These are phyloP conservation scores for Meandrina meandrites DNA, from an alignment of 92 coral and sea anemone species.

Conservation along the genomic window DNA sequence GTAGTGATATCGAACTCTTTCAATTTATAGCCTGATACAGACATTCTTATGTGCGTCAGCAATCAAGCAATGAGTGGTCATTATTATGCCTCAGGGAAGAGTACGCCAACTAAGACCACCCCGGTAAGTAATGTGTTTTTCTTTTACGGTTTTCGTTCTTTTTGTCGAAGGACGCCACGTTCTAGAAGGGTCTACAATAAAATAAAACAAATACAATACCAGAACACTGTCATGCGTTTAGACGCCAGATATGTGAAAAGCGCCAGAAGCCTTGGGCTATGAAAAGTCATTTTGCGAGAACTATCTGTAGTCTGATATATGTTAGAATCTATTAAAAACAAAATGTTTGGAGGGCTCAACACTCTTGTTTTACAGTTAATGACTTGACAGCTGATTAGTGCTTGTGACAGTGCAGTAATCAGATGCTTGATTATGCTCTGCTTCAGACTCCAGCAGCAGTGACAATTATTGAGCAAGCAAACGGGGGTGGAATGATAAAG, in stretches of 20 bases:
- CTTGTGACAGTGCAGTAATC: neutral
- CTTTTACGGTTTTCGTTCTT: neutral
- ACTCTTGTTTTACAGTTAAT: no score
- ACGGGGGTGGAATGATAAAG: neutral
- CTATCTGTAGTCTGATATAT: no score
- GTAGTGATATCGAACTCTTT: neutral
- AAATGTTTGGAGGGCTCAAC: no score
- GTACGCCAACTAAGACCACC: neutral
- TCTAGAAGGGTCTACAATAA: neutral
- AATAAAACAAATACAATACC: no score
- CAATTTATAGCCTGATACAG: slow-evolving; percentile 28
- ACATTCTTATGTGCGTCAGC: slow-evolving; percentile 30
- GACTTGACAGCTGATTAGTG: neutral
- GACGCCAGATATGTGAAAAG: no score
- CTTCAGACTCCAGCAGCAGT: slow-evolving; percentile 33
- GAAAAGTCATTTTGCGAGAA: no score
- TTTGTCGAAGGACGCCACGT: neutral
- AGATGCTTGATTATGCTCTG: neutral
- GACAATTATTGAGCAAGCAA: neutral
- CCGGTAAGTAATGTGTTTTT: neutral
- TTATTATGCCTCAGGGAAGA: slow-evolving; percentile 16
- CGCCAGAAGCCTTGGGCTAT: no score
- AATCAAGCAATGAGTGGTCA: slow-evolving; percentile 10
- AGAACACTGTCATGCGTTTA: no score
- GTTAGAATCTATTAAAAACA: no score